Evolutionary conservation across 2,113 vertebrate genomes (phyloP), one percentile per base, ranked within the genome.

Genomic region (Embiotoca jacksoni): DNA sequence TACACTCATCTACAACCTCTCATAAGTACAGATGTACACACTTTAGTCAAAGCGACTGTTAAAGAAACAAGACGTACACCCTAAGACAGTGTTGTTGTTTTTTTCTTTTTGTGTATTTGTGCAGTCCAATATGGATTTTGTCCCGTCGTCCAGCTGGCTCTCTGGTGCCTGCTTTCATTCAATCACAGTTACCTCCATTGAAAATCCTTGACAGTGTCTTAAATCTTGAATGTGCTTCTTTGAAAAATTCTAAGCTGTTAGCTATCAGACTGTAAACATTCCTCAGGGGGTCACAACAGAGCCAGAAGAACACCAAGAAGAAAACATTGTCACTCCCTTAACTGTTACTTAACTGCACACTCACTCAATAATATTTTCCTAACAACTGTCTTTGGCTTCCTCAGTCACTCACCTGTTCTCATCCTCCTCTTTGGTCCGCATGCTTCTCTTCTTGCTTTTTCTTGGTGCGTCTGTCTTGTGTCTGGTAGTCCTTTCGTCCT

Each of bases 401-500:
- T 77, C 37, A 49, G 8, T 69, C 73, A 65, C 87, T 90, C 69
- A 90, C 91, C 87, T 89, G 77, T 70, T 84, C 56, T 64, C 68
- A 6, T 72, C 44, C 53, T 71, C 30, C 61, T 71, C 66, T 79
- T 75, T 88, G 23, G 65, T 84, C 75, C 15, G 1, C 81, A 82
- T 80, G 64, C 53, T 74, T 76, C 35, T 81, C 58, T 41, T 54
- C 53, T 75, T n/a, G 80, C 37, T 77, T 6, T 75, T n/a, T 81
- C 37, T 77, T 6, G 1, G 2, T 75, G 55, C 79, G 61, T 37
- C 49, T 69, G 58, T 58, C 78, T 71, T 11, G 4, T 88, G 44
- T 80, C 64, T 70, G 64, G 72, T 91, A 87, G 84, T 90, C 92
- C 87, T 90, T 75, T 56, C 86, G 84, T 91, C 78, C 56, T 78